Conservation (phyloP, 2,888 invertebrate species). For the Cryptus armator region DNA sequence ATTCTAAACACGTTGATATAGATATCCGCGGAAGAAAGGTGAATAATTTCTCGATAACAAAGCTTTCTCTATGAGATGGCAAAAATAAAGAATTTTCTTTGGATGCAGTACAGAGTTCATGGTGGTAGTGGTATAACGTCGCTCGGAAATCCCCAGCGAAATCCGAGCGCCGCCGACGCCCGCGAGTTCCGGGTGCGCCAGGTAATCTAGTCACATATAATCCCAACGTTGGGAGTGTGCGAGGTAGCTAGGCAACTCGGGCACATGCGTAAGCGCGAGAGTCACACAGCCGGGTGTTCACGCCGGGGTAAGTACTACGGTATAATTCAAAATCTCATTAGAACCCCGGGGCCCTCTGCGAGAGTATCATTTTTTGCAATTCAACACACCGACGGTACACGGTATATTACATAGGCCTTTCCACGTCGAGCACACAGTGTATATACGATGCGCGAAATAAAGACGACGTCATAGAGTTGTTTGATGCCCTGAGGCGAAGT, state of each 20-base stretch:
- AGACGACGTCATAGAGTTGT: too few relatives aligned
- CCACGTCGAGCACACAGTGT: too few relatives aligned
- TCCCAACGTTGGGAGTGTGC: conserved; percentile 66
- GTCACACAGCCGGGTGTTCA: conserved; percentile 64
- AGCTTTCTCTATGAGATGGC: too few relatives aligned
- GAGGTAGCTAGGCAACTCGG: conserved; percentile 57
- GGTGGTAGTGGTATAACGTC: conserved; percentile 38
- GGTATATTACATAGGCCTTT: too few relatives aligned
- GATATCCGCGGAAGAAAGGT: too few relatives aligned
- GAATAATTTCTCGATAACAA: too few relatives aligned
- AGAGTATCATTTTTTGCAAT: conserved; percentile 80
- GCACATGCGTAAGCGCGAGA: conserved; percentile 46
- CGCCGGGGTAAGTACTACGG: conserved; percentile 75
- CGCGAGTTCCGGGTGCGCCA: conserved; percentile 69
- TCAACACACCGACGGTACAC: background rate
- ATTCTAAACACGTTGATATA: too few relatives aligned
- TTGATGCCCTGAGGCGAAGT: too few relatives aligned
- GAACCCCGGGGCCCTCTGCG: conserved; percentile 73
- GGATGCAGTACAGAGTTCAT: conserved; percentile 20
- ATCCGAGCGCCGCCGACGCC: conserved; percentile 68
- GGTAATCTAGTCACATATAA: conserved; percentile 81
- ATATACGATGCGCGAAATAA: too few relatives aligned
- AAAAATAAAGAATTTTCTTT: background rate
- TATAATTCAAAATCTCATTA: conserved; percentile 84
- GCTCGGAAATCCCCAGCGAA: conserved; percentile 72